phyloP scores from a whole-genome alignment of 2,113 vertebrate genomes.

The Fukomys damarensis region DNA sequence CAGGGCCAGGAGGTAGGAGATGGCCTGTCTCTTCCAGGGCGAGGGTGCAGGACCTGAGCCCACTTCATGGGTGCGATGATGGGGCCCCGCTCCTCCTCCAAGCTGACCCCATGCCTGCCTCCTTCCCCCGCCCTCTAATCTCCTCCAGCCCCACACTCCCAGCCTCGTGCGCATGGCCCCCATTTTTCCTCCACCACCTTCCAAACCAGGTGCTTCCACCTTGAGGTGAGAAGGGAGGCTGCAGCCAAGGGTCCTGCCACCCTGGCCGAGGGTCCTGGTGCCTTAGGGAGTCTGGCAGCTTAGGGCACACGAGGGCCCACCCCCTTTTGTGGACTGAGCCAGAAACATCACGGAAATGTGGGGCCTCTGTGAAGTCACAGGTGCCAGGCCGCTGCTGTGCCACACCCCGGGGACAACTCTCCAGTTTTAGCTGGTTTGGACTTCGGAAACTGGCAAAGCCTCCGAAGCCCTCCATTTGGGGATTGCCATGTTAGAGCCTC shows the following conservation, averaged over 20 bases:
- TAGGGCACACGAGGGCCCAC: neutral
- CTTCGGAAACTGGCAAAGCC: too few relatives aligned
- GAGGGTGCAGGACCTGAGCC: too few relatives aligned
- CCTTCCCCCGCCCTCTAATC: neutral
- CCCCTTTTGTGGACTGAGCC: neutral
- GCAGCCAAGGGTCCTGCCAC: fast-evolving
- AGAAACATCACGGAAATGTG: neutral
- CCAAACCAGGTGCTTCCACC: fast-evolving
- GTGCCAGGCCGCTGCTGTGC: fast-evolving
- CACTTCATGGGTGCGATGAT: neutral
- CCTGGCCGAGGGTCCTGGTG: neutral
- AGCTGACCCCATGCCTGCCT: neutral
- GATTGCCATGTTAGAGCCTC: neutral
- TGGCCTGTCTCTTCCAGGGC: neutral
- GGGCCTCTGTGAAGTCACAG: neutral
- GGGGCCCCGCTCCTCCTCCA: neutral
- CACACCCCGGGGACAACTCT: neutral
- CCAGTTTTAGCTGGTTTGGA: neutral
- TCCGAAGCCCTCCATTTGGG: neutral
- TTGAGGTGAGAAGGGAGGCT: neutral
- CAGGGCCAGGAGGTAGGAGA: neutral
- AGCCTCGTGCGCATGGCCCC: too few relatives aligned
- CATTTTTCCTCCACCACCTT: too few relatives aligned
- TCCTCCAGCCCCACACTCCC: fast-evolving
- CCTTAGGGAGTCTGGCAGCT: neutral